phyloP scores from a whole-genome alignment of 2,888 invertebrate species.

The Lissonota sp. region DNA sequence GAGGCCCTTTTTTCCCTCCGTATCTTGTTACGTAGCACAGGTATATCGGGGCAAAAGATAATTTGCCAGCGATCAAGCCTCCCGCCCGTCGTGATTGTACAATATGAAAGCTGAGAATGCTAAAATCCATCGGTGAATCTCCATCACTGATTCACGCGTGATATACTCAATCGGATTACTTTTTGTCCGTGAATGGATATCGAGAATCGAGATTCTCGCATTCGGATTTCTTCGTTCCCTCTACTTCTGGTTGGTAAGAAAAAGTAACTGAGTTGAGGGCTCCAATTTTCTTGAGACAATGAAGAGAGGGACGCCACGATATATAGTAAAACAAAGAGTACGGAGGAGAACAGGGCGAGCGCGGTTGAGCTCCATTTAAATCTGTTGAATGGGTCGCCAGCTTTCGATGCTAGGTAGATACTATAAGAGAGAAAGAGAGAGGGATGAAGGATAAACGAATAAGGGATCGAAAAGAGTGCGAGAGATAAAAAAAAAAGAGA shows the following conservation, averaged over 20 bases:
- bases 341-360: slow-evolving; percentile 48
- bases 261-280: slow-evolving; percentile 45
- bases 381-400: slow-evolving; percentile 77
- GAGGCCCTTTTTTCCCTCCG: slow-evolving; percentile 57
- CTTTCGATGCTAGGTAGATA: slow-evolving; percentile 21
- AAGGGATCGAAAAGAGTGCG: slow-evolving; percentile 13
- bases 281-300: slow-evolving; percentile 68
- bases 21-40: slow-evolving; percentile 14
- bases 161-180: neutral
- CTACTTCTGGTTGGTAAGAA: neutral
- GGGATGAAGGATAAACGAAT: slow-evolving; percentile 11
- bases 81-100: slow-evolving; percentile 24
- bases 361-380: slow-evolving; percentile 77
- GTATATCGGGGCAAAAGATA: slow-evolving; percentile 30
- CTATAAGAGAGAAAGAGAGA: slow-evolving; percentile 11
- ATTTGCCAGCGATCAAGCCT: slow-evolving; percentile 47
- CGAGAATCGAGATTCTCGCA: slow-evolving; percentile 33
- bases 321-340: slow-evolving; percentile 47
- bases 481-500: slow-evolving; percentile 7
- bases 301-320: slow-evolving; percentile 48
- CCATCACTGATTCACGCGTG: no score
- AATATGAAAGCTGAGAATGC: no score
- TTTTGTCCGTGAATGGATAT: slow-evolving; percentile 33
- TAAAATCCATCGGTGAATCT: no score
- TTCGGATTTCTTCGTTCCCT: slow-evolving; percentile 15